Percentiles rank a stretch among this genome's conserved stretches.
phyloP scores from a whole-genome alignment of 2,113 vertebrate genomes.

The Mastomys natalensis region DNA sequence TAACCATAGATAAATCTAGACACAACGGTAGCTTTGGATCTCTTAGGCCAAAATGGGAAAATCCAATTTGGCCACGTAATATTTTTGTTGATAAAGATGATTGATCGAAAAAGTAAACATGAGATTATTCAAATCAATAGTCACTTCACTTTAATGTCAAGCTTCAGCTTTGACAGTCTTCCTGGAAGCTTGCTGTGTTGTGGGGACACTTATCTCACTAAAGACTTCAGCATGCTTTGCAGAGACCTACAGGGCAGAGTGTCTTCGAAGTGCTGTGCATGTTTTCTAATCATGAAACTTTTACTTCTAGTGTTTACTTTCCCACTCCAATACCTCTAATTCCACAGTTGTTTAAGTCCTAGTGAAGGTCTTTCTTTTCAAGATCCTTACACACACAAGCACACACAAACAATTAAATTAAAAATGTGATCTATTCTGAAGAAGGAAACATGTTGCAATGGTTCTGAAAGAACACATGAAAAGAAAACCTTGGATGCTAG shows the following conservation, averaged over 20 bases:
- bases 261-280: not conserved
- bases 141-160: not conserved
- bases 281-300: not conserved
- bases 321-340: not conserved
- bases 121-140: conserved; percentile 11
- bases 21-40: conserved; percentile 9
- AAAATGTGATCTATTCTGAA: not conserved
- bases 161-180: not conserved
- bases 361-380: not conserved
- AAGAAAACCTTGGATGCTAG: not conserved
- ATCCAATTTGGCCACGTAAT: not conserved
- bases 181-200: not conserved
- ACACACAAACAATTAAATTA: not conserved
- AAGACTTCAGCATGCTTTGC: not conserved
- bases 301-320: not conserved
- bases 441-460: not conserved
- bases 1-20: conserved; percentile 55
- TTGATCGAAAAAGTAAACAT: conserved; percentile 14
- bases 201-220: not conserved
- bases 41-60: conserved; percentile 23
- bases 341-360: not conserved
- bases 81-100: conserved; percentile 44
- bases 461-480: not conserved
- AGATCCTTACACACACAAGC: not conserved
- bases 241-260: not conserved